Conservation (phyloP, 2,797 vertebrate genomes). For the Thalassophryne amazonica region DNA sequence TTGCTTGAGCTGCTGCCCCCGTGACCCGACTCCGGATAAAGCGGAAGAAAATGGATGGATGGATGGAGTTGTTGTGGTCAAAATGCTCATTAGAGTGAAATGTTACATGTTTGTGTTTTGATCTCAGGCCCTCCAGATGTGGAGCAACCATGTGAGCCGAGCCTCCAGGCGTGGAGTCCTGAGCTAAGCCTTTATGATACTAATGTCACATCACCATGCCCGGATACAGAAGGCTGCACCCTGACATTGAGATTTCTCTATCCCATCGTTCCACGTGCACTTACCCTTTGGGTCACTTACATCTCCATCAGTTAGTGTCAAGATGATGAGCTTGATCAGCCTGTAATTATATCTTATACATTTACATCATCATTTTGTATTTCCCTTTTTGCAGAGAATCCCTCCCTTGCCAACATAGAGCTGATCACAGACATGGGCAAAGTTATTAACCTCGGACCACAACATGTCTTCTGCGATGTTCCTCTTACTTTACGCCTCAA, state of each 20-base stretch:
- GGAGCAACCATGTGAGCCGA: slow-evolving; percentile 93
- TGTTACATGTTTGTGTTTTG: no score
- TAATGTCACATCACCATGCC: slow-evolving; percentile 92
- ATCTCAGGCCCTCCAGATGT: slow-evolving; percentile 90
- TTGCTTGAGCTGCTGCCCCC: no score
- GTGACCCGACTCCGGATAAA: no score
- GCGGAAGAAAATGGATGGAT: no score
- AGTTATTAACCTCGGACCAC: slow-evolving; percentile 83
- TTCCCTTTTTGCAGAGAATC: slow-evolving; percentile 56
- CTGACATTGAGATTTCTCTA: slow-evolving; percentile 87
- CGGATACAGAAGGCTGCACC: slow-evolving; percentile 86
- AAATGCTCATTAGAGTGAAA: no score
- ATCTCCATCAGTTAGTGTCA: slow-evolving; percentile 77
- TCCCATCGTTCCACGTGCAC: slow-evolving; percentile 80
- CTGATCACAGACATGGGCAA: slow-evolving; percentile 82
- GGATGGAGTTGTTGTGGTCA: no score
- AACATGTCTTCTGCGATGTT: slow-evolving; percentile 88
- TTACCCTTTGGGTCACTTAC: slow-evolving; percentile 94
- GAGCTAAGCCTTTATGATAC: slow-evolving; percentile 92
- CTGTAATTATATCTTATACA: no score
- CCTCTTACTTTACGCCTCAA: slow-evolving; percentile 87
- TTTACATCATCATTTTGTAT: no score
- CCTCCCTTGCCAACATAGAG: slow-evolving; percentile 82
- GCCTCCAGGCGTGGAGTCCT: slow-evolving; percentile 94
- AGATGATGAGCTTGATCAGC: no score